Evolutionary conservation across 2,113 vertebrate genomes (phyloP).

Genomic region (Caloenas nicobarica): DNA sequence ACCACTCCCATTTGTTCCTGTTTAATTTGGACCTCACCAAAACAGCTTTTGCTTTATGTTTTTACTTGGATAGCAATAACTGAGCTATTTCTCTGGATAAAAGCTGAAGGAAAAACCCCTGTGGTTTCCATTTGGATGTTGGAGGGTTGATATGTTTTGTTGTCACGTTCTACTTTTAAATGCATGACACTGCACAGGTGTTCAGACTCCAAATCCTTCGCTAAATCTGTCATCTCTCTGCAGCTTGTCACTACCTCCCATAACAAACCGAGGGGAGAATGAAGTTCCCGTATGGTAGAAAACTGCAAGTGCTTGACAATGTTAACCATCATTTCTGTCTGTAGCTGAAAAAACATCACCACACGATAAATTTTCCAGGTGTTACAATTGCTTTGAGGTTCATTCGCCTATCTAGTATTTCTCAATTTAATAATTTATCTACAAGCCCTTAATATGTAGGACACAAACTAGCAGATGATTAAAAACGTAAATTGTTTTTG

Average conservation of each 20-base stretch:
- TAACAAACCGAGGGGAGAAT: not conserved
- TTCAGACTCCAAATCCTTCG: constrained; percentile 50
- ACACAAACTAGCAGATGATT: not conserved
- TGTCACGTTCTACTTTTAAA: constrained; percentile 58
- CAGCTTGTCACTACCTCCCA: constrained; percentile 40
- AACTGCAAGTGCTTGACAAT: not conserved
- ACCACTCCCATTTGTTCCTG: not conserved
- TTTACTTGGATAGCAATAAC: not conserved
- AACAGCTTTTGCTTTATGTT: not conserved
- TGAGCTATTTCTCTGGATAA: constrained; percentile 18
- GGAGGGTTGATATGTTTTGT: constrained; percentile 47
- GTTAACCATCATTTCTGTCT: not conserved
- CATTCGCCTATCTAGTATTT: not conserved
- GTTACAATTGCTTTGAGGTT: not conserved
- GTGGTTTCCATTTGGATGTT: constrained; percentile 56
- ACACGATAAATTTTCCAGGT: not conserved
- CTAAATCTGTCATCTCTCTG: constrained; percentile 40
- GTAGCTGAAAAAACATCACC: not conserved
- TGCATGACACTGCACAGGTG: constrained; percentile 65
- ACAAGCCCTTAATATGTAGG: not conserved
- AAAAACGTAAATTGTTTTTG: not conserved
- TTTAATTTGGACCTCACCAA: not conserved
- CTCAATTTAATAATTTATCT: not conserved
- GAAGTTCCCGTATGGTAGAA: constrained; percentile 13
- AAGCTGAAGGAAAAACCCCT: constrained; percentile 30